Base-by-base conservation (phyloP, 2,888 invertebrate genomes). In the Periphyllus acericola region DNA sequence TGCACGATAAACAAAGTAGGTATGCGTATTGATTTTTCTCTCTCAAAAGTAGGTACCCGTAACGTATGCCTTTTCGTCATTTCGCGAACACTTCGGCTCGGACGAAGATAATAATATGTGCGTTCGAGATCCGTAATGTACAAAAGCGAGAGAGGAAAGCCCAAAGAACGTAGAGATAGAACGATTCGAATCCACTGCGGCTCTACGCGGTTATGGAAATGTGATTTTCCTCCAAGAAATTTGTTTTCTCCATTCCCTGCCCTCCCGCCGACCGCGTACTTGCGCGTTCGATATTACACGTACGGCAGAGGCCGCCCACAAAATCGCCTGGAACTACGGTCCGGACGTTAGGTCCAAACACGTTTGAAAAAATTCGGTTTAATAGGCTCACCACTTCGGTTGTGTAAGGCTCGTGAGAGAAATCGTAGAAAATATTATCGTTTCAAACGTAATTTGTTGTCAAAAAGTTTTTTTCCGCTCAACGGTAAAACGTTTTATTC, bases 181-280 rank as follows among this genome's bases (percentile, higher is more conserved):
- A 11, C 9, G 55, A 21, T 71, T 55, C 79, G 25, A 21, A 11
- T 46, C 29, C 34, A 40, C 21, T n/a, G 32, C n/a, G 32, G 66
- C 60, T 74, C 25, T 19, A 46, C 74, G 36, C 29, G 72, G 80
- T 75, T 81, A 87, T 81, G 75, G 87, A 81, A 87, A 75, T 87
- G 55, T 87, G 66, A 87, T 87, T 81, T 81, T 60, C 60, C 81
- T 55, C 87, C 29, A 60, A 80, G 68, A 66, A 74, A 81, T 75
- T 86, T 34, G 19, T 74, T 74, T 81, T 75, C n/a, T 46, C 11
- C 52, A 52, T 46, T 76, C 11, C 21, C n/a, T n/a, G n/a, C n/a
- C 14, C 46, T 6, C 6, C 36, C 36, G 3, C 36, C 36, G 6
- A 8, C 25, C 5, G 17, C 32, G 32, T 87, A 72, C 40, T 72